Base-by-base conservation (phyloP, 2,888 invertebrate genomes). In the Ashinkailepas kermadecensis region DNA sequence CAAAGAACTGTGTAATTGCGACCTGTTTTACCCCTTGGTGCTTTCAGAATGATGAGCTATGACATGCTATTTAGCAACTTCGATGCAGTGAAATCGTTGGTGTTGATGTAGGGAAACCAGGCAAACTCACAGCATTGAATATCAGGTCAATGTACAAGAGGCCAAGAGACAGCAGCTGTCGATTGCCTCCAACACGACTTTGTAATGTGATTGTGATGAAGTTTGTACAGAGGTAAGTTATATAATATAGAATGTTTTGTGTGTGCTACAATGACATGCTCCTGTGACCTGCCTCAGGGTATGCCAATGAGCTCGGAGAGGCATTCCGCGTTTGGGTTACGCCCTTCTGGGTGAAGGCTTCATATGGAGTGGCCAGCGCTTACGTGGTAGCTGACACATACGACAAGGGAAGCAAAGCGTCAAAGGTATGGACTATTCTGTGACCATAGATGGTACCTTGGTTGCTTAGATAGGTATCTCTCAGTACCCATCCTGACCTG, bases 271-370 rank as follows among this genome's bases (percentile, higher is more conserved):
- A 82, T 56, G 15, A 59, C 11, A 59, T 59, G 11, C 59, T 13
- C 59, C n/a, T 67, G 65, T 67, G 18, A 15, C n/a, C 21, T 67
- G 21, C 18, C 62, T 78, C 88, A 97, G 97, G 98, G 81, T 99
- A 99, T 87, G 92, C 96, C 59, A 99, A 99, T 87, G 98, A 99
- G 89, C 93, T 98, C 8, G 98, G 98, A 0, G 98, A 99, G 89
- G 92, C 97, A 8, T 96, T 98, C 87, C 91, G 98, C 62, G 90
- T 93, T 0, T 88, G 95, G 90, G 80, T 84, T 21, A 83, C 83
- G 18, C 82, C 84, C 11, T 56, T 83, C 15, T 84, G 90, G 85
- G 97, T 99, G 8, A 86, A 89, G 80, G 85, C 88, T 7, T 93
- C 93, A 85, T 99, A 99, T 87, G 92, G 91, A 21, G 88, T 96